These are phyloP conservation scores for Lissonota sp. DNA, from an alignment of 2,888 invertebrate species.

Conservation along the genomic window DNA sequence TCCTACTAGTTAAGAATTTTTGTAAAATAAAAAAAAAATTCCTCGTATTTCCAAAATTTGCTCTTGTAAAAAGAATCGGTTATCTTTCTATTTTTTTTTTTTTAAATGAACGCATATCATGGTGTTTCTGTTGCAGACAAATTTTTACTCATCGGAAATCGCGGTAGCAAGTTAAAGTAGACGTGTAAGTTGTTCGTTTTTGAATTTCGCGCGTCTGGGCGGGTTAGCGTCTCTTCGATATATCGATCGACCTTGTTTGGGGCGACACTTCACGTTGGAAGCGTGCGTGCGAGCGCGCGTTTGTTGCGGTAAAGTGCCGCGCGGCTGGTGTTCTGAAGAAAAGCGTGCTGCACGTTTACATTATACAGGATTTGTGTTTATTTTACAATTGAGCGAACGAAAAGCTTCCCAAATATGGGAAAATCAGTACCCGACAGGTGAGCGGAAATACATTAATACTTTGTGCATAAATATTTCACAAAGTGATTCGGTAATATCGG, in stretches of 20 bases:
- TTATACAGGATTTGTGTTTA: constrained; percentile 48
- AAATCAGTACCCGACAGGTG: constrained; percentile 75
- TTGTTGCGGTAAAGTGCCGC: neutral
- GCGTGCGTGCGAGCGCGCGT: constrained; percentile 11
- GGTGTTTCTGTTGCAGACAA: too few species aligned
- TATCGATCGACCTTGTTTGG: constrained; percentile 69
- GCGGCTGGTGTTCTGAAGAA: constrained; percentile 1
- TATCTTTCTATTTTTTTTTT: too few species aligned
- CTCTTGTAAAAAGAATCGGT: too few species aligned
- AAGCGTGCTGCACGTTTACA: constrained; percentile 61
- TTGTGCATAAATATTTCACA: neutral
- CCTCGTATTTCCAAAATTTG: neutral
- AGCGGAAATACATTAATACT: constrained; percentile 57
- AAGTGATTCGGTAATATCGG: neutral
- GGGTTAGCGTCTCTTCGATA: neutral
- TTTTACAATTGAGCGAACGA: constrained; percentile 53
- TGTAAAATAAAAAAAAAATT: constrained; percentile 1
- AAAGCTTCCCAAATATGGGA: constrained; percentile 69
- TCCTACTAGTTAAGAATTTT: constrained; percentile 75
- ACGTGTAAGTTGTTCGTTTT: neutral
- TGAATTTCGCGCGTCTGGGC: neutral
- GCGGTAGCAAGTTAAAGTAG: neutral
- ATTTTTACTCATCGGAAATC: too few species aligned
- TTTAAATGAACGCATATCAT: too few species aligned
- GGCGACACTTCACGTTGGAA: constrained; percentile 26